Evolutionary conservation across 2,113 vertebrate species (phyloP).

Genomic region (Prinia subflava): DNA sequence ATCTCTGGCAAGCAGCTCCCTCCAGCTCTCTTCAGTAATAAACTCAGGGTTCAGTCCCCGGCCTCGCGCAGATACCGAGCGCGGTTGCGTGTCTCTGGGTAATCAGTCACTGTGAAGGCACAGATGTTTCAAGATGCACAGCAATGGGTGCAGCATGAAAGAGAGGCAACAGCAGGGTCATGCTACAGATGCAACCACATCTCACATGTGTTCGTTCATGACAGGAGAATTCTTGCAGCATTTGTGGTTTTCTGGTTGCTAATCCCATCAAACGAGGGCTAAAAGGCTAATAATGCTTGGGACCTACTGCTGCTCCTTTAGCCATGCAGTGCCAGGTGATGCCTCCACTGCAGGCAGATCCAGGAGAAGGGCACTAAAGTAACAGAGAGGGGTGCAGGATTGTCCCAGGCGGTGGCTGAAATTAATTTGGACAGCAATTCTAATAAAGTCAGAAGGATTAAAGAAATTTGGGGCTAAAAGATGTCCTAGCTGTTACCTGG

Average conservation of each 20-base stretch:
- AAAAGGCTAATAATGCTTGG: neutral
- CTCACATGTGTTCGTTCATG: neutral
- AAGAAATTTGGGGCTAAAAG: neutral
- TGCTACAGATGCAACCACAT: slow-evolving; percentile 29
- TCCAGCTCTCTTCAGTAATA: slow-evolving; percentile 57
- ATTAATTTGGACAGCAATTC: neutral
- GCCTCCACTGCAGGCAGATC: neutral
- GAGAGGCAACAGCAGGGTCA: slow-evolving; percentile 47
- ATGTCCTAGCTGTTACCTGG: neutral
- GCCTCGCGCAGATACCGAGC: slow-evolving; percentile 16
- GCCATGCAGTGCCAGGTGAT: neutral
- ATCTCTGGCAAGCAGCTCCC: slow-evolving; percentile 57
- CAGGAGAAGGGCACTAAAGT: neutral
- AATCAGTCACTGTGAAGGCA: slow-evolving; percentile 53
- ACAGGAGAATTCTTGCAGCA: neutral
- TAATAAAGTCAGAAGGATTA: neutral
- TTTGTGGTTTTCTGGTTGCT: neutral
- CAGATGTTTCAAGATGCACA: slow-evolving; percentile 48
- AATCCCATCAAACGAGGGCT: neutral
- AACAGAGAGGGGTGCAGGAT: neutral
- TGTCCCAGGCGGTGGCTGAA: neutral
- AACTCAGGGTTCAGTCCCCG: slow-evolving; percentile 55
- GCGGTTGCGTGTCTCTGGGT: slow-evolving; percentile 48
- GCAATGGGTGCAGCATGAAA: slow-evolving; percentile 23
- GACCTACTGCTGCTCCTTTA: neutral